Conservation (phyloP, 2,888 invertebrate species). For the Sussaba pulchella region DNA sequence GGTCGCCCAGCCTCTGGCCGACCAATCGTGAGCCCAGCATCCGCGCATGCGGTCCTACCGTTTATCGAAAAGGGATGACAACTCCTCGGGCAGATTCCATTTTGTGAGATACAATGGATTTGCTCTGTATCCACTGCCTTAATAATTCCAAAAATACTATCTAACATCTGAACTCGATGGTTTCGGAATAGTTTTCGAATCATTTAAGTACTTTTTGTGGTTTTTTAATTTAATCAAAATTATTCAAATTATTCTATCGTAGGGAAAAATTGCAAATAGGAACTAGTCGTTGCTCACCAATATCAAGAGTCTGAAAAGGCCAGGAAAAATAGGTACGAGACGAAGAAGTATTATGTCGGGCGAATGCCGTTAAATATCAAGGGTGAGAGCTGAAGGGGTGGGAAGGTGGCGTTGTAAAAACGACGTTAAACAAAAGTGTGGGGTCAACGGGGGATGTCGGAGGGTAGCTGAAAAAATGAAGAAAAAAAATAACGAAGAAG, state of each 20-base stretch:
- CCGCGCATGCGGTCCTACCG: constrained; percentile 80
- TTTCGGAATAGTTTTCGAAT: too few relatives aligned
- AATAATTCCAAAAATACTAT: too few relatives aligned
- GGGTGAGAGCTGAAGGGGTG: not conserved
- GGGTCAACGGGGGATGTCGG: not conserved
- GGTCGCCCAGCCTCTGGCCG: constrained; percentile 72
- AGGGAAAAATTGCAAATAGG: too few relatives aligned
- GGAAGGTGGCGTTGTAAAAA: constrained; percentile 5
- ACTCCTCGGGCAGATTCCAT: constrained; percentile 72
- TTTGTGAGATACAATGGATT: constrained; percentile 67
- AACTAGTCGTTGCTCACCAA: not conserved
- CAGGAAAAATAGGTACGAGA: not conserved
- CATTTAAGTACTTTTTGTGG: too few relatives aligned
- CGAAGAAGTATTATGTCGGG: constrained; percentile 2
- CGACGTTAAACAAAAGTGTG: constrained; percentile 27
- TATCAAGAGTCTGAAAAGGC: too few relatives aligned
- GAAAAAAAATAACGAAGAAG: not conserved
- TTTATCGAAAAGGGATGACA: constrained; percentile 4
- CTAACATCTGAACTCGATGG: too few relatives aligned
- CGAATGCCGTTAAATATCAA: too few relatives aligned
- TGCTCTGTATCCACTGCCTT: not conserved
- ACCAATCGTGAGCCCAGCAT: constrained; percentile 82
- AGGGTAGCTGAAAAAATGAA: not conserved
- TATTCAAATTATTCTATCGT: too few relatives aligned
- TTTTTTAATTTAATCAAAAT: too few relatives aligned